Evolutionary conservation across 35 echinoderm and acorn worm genomes (phyloP).

Genomic region (Lytechinus pictus): DNA sequence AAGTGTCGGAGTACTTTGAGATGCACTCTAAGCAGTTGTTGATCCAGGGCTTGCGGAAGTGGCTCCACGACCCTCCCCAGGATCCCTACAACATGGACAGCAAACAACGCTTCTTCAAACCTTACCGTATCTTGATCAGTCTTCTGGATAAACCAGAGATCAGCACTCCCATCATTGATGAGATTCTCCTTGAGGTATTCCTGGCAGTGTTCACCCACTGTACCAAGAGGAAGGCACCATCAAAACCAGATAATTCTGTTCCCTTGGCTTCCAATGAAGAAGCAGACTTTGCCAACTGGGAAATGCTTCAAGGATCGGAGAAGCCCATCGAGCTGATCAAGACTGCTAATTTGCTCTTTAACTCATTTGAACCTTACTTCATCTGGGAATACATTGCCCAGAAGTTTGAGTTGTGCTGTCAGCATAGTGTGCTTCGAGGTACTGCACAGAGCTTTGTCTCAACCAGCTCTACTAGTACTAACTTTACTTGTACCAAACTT

Average conservation of each 20-base stretch:
- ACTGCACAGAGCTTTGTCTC: not conserved
- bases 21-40: conserved; percentile 80
- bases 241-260: conserved; percentile 47
- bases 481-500: conserved; percentile 79
- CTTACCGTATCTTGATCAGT: conserved; percentile 93
- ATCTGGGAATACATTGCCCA: conserved; percentile 96
- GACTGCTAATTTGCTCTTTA: conserved; percentile 93
- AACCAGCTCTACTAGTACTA: conserved; percentile 29
- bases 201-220: conserved; percentile 87
- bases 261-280: not conserved
- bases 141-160: conserved; percentile 96
- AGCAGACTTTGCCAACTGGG: not conserved
- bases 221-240: conserved; percentile 41
- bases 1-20: conserved; percentile 82
- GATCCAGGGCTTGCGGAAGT: conserved; percentile 76
- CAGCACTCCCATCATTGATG: conserved; percentile 81
- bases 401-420: conserved; percentile 92
- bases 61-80: conserved; percentile 74
- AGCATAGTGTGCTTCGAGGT: conserved; percentile 60
- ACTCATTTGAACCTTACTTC: conserved; percentile 92
- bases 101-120: conserved; percentile 74
- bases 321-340: conserved; percentile 88
- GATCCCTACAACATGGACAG: conserved; percentile 56
- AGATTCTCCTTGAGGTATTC: conserved; percentile 94
- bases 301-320: conserved; percentile 45